Evolutionary conservation across 2,797 vertebrate species (phyloP), one percentile per base, ranked within the genome.

Genomic region (Paratrypauchen microcephalus): DNA sequence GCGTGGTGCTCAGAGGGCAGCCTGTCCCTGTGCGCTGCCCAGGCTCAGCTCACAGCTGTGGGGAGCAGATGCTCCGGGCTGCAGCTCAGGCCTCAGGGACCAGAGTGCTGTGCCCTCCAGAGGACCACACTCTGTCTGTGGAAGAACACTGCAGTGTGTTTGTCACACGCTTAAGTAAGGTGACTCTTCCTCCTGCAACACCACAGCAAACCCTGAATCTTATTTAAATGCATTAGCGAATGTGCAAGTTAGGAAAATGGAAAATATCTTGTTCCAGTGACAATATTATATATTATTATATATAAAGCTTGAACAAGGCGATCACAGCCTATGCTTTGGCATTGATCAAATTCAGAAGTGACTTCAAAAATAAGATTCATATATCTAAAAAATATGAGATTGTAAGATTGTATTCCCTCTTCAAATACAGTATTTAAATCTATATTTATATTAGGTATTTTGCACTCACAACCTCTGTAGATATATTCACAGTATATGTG

Each of bases 1-100:
- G 81, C 83, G 67, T 72, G 81, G 83, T 84, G 76, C 76, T 32
- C 28, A 85, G 87, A 87, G 85, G 84, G 83, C 79, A 85, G 84
- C 83, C 77, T 67, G 78, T 88, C 84, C 86, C 86, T 87, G 82
- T 84, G 83, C 74, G 72, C 81, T 79, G 76, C 65, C 81, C 73
- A 78, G 62, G 73, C 80, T 81, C 80, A 70, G 73, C 73, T 73
- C 90, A 89, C 90, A 93, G 92, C 91, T 93, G 91, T 89, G 86
- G 86, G 77, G 75, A 90, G 87, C 92, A 92, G 92, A 91, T 92
- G 92, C 86, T 91, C 79, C 4, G 77, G 83, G 90, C 89, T 87
- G 83, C 79, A 80, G 78, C 85, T 70, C 79, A 85, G 78, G 84
- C 79, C 90, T 86, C 57, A 63, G 86, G 90, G 88, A 89, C 84